phyloP scores from a whole-genome alignment of 2,113 vertebrate species.

The Nerophis lumbriciformis region DNA sequence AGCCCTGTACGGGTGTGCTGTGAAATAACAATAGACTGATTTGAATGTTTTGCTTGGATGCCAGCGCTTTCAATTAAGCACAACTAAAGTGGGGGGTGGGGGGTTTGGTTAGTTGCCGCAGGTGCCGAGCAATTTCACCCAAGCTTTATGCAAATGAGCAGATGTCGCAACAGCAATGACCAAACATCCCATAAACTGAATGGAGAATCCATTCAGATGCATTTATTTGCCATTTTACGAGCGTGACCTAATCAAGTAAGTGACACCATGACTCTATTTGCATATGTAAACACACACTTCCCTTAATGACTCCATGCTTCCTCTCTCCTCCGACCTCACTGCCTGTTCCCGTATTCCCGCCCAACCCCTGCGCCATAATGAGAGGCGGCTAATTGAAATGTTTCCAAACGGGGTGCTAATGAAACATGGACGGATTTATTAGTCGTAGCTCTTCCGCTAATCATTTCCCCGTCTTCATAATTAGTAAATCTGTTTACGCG shows the following conservation, averaged over 20 bases:
- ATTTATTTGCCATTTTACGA: conserved; percentile 18
- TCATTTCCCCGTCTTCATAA: conserved; percentile 66
- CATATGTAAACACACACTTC: conserved; percentile 47
- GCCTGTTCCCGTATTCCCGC: conserved; percentile 26
- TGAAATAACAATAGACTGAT: conserved; percentile 38
- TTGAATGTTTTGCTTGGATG: conserved; percentile 38
- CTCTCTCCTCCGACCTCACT: conserved; percentile 32
- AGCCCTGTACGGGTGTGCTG: not conserved
- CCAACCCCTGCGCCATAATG: conserved; percentile 35
- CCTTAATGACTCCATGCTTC: conserved; percentile 38
- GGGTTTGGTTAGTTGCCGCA: conserved; percentile 28
- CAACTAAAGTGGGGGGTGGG: conserved; percentile 13
- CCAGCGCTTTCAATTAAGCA: conserved; percentile 37
- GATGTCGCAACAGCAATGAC: conserved; percentile 47
- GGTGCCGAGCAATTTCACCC: conserved; percentile 44
- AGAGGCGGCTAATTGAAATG: conserved; percentile 54
- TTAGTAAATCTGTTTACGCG: conserved; percentile 67
- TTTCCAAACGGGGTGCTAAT: conserved; percentile 67
- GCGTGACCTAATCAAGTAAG: conserved; percentile 46
- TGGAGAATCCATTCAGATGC: conserved; percentile 23
- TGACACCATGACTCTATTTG: conserved; percentile 43
- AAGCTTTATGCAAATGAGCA: conserved; percentile 57
- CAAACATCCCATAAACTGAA: conserved; percentile 42
- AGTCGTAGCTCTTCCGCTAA: conserved; percentile 63
- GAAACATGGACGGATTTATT: conserved; percentile 69